phyloP scores from a whole-genome alignment of 2,888 invertebrate genomes.

The Tiliacea citrago region DNA sequence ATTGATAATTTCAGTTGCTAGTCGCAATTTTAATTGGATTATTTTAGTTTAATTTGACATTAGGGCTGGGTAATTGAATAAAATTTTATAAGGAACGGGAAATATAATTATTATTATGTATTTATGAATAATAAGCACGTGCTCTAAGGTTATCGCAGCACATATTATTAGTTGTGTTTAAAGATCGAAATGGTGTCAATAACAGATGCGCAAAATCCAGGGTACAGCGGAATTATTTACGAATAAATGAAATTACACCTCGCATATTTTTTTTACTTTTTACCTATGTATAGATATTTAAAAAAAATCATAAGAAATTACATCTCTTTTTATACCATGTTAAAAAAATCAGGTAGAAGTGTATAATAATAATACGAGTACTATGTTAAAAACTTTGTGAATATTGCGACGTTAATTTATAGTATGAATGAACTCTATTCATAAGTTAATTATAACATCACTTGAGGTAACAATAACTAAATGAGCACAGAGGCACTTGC shows the following conservation, averaged over 20 bases:
- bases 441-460: slow-evolving; percentile 2
- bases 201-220: not conserved
- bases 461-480: not conserved
- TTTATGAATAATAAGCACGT: slow-evolving; percentile 15
- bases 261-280: too few species aligned
- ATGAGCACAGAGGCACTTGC: not conserved
- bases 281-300: too few species aligned
- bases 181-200: slow-evolving; percentile 11
- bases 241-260: not conserved
- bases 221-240: slow-evolving; percentile 17
- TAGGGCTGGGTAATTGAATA: slow-evolving; percentile 17
- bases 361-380: too few species aligned
- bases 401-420: not conserved
- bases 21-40: slow-evolving; percentile 12
- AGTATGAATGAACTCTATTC: not conserved
- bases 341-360: not conserved
- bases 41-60: not conserved
- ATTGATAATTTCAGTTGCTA: slow-evolving; percentile 21
- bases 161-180: slow-evolving; percentile 1
- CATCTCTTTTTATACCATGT: not conserved
- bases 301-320: not conserved
- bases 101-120: not conserved
- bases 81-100: slow-evolving; percentile 16
- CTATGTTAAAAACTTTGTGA: not conserved
- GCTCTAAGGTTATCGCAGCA: slow-evolving; percentile 30